These are phyloP conservation scores for Phymatocera aterrima DNA, from an alignment of 2,888 invertebrate genomes.

Conservation along the genomic window DNA sequence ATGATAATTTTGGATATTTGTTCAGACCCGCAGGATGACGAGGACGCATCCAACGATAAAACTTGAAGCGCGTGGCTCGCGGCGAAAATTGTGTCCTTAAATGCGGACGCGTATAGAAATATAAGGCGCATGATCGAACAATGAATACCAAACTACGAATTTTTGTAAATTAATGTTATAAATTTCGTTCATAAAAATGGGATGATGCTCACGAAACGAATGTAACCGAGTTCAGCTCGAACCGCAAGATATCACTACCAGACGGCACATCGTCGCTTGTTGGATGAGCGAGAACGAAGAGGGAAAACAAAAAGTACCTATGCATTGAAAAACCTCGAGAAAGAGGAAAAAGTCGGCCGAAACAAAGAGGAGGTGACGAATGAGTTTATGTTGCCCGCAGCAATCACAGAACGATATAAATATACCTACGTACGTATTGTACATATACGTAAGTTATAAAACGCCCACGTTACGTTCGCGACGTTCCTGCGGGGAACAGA, in stretches of 20 bases:
- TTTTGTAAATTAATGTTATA: no score
- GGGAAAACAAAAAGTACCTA: not conserved
- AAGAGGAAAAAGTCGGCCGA: not conserved
- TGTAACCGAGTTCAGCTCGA: not conserved
- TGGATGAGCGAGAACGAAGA: not conserved
- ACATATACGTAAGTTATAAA: no score
- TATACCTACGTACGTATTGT: no score
- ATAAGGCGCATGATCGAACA: not conserved
- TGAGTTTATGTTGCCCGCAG: constrained; percentile 5
- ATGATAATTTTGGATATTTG: no score
- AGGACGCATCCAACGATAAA: no score
- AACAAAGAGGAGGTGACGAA: constrained; percentile 10
- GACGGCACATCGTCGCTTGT: constrained; percentile 17
- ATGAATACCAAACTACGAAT: constrained; percentile 1
- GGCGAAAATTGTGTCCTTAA: not conserved
- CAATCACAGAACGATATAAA: constrained; percentile 3
- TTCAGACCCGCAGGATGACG: no score
- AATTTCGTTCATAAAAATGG: not conserved
- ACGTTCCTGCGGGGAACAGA: not conserved
- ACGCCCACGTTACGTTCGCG: constrained; percentile 20
- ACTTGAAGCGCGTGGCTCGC: no score
- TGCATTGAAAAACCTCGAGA: not conserved
- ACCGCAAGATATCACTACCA: constrained; percentile 4
- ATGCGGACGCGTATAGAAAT: not conserved
- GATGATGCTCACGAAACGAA: not conserved